phyloP scores from a whole-genome alignment of 2,888 invertebrate species.

The Beris chalybata region DNA sequence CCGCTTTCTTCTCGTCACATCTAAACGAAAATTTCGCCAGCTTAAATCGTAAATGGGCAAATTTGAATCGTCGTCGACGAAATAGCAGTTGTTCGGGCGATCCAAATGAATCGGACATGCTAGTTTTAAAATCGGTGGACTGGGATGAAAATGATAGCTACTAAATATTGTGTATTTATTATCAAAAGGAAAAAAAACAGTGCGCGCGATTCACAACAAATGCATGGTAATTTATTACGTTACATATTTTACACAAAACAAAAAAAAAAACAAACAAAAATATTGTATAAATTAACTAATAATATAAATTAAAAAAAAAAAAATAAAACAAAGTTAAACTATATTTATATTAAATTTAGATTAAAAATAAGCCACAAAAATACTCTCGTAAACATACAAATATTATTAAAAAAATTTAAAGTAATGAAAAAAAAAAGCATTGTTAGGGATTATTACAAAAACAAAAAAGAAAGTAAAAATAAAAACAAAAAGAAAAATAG shows the following conservation, averaged over 20 bases:
- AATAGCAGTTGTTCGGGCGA: constrained; percentile 54
- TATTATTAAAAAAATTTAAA: constrained; percentile 26
- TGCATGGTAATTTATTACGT: constrained; percentile 14
- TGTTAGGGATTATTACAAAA: constrained; percentile 29
- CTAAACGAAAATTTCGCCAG: constrained; percentile 49
- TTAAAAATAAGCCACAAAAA: constrained; percentile 30
- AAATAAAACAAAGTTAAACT: constrained; percentile 30
- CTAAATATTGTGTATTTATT: constrained; percentile 42
- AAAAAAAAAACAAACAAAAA: constrained; percentile 12
- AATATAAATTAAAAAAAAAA: not conserved
- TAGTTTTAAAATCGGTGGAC: constrained; percentile 55
- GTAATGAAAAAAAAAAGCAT: constrained; percentile 19
- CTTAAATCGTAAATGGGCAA: constrained; percentile 54
- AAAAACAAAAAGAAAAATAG: constrained; percentile 18
- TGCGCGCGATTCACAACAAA: not conserved
- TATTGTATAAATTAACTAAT: constrained; percentile 24
- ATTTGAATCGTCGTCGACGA: constrained; percentile 49
- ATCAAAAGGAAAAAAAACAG: not conserved
- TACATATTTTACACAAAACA: constrained; percentile 17
- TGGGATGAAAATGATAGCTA: constrained; percentile 57
- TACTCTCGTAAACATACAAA: constrained; percentile 31
- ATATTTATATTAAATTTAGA: constrained; percentile 34
- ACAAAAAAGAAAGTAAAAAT: not conserved
- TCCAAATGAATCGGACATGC: constrained; percentile 54
- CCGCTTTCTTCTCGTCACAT: constrained; percentile 53